Evolutionary conservation across 53 echinoderm and acorn worm species (phyloP).

Genomic region (Paracentrotus lividus): DNA sequence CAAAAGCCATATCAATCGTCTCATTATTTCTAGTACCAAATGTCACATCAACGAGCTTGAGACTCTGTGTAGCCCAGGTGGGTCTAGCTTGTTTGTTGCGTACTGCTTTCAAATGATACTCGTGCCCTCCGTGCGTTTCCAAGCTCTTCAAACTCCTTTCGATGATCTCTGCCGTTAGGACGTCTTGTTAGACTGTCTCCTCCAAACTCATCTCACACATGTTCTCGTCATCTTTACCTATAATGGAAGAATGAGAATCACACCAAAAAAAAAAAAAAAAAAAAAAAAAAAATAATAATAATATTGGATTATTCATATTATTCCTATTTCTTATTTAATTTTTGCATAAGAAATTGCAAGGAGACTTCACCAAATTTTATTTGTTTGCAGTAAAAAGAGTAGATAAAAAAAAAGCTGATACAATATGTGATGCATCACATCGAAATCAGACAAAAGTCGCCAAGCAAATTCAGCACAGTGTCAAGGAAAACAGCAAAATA

Average conservation of each 20-base stretch:
- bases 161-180: conserved; percentile 86
- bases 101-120: conserved; percentile 79
- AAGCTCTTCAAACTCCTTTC: conserved; percentile 86
- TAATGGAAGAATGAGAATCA: neutral
- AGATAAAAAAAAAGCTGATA: too few relatives aligned
- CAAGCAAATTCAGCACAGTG: too few relatives aligned
- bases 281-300: too few relatives aligned
- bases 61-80: conserved; percentile 77
- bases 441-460: too few relatives aligned
- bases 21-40: neutral
- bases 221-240: conserved; percentile 96
- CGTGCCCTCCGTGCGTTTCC: conserved; percentile 77
- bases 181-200: conserved; percentile 89
- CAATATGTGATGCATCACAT: too few relatives aligned
- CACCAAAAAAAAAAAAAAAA: too few relatives aligned
- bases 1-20: neutral
- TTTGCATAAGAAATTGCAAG: too few relatives aligned
- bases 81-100: conserved; percentile 90
- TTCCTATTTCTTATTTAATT: too few relatives aligned
- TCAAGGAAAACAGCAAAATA: too few relatives aligned
- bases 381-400: too few relatives aligned
- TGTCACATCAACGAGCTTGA: conserved; percentile 40
- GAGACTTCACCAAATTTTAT: too few relatives aligned
- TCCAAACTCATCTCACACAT: conserved; percentile 98
- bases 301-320: too few relatives aligned